Evolutionary conservation across 2,797 vertebrate species (phyloP).

Genomic region (Mus minutoides): DNA sequence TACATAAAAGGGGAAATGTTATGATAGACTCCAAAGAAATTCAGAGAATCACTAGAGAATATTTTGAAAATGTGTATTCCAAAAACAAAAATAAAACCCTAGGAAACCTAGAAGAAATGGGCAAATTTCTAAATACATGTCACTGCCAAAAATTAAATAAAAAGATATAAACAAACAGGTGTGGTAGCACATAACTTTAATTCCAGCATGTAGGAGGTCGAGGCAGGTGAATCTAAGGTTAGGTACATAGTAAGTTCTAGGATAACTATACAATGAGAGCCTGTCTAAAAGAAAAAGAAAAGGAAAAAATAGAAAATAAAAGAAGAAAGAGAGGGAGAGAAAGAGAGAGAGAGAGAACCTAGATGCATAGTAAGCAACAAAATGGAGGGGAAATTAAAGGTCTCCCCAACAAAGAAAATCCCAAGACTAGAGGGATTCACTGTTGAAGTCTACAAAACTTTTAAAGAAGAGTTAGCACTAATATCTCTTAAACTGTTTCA

Average conservation of each 20-base stretch:
- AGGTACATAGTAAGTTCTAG: not conserved
- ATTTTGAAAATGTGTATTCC: not conserved
- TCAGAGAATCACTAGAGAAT: not conserved
- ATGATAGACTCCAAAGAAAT: not conserved
- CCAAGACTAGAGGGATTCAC: not conserved
- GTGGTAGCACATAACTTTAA: not conserved
- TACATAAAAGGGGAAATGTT: not conserved
- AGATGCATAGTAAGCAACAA: not conserved
- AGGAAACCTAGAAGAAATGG: not conserved
- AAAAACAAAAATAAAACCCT: not conserved
- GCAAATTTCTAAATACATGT: not conserved
- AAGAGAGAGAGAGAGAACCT: not conserved
- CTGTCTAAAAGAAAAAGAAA: too few relatives aligned
- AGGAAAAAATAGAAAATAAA: not conserved
- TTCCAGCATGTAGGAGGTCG: not conserved
- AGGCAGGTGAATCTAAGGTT: not conserved
- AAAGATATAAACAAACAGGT: not conserved
- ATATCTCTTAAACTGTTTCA: not conserved
- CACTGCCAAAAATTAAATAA: not conserved
- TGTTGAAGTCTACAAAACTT: not conserved
- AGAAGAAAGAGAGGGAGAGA: too few relatives aligned
- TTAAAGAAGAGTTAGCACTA: not conserved
- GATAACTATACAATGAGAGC: not conserved
- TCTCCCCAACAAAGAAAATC: not conserved
- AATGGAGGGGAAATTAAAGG: not conserved